These are phyloP conservation scores for Scolopax mira DNA, from an alignment of 2,113 vertebrate genomes.

Conservation along the genomic window DNA sequence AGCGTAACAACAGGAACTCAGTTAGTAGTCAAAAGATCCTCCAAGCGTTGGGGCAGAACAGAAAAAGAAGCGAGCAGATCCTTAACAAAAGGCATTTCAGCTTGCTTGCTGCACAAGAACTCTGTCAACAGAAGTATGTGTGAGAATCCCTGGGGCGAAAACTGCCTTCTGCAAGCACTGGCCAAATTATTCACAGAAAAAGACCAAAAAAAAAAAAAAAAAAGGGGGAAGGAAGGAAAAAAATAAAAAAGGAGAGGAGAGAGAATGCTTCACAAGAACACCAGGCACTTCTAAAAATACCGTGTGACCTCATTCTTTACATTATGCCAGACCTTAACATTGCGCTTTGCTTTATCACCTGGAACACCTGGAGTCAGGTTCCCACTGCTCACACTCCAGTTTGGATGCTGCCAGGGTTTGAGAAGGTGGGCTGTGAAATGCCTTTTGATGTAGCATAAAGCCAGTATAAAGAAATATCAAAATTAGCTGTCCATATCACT, in stretches of 20 bases:
- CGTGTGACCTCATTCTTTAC: slow-evolving; percentile 52
- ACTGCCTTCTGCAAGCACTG: slow-evolving; percentile 71
- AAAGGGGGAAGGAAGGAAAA: not conserved
- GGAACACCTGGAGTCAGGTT: slow-evolving; percentile 53
- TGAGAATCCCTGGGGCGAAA: slow-evolving; percentile 73
- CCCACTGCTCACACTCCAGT: not conserved
- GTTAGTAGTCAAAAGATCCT: slow-evolving; percentile 36
- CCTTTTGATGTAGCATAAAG: slow-evolving; percentile 5
- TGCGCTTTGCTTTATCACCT: slow-evolving; percentile 41
- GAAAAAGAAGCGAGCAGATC: slow-evolving; percentile 57
- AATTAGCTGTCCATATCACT: slow-evolving; percentile 2
- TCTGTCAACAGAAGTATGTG: slow-evolving; percentile 78
- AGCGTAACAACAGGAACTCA: slow-evolving; percentile 20
- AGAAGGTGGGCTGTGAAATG: not conserved
- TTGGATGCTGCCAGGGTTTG: slow-evolving; percentile 42
- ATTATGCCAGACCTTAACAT: not conserved
- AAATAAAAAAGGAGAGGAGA: not conserved
- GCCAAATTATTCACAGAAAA: slow-evolving; percentile 77
- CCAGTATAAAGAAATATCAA: not conserved
- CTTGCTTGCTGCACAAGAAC: slow-evolving; percentile 66
- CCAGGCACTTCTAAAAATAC: slow-evolving; percentile 54
- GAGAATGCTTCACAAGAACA: slow-evolving; percentile 17
- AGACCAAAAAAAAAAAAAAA: not conserved
- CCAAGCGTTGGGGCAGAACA: slow-evolving; percentile 36
- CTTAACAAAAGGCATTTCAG: slow-evolving; percentile 69